A percentile compares a stretch with the other conserved stretches of the same genome.
Conservation (phyloP, 2,113 vertebrate species). For the Lamprologus lemairii region DNA sequence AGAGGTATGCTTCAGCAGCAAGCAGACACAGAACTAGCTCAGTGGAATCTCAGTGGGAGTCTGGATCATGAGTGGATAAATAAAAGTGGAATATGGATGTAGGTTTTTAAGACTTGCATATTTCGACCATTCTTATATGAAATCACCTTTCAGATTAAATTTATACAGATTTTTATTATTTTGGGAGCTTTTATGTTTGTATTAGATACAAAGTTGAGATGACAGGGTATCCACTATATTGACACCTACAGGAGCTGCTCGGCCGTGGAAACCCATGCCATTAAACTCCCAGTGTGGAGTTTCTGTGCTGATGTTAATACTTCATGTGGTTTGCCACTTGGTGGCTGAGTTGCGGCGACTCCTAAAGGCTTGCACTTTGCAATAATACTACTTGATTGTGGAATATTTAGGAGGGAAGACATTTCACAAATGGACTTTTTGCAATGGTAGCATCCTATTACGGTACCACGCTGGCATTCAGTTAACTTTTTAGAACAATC, state of each 20-base stretch:
- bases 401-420: not conserved
- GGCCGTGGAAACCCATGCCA: not conserved
- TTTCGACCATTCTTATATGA: not conserved
- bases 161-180: not conserved
- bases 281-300: not conserved
- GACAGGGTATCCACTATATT: fast-evolving
- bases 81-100: not conserved
- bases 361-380: not conserved
- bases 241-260: not conserved
- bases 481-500: fast-evolving
- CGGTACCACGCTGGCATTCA: not conserved
- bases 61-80: not conserved
- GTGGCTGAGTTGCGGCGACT: not conserved
- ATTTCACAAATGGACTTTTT: not conserved
- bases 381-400: not conserved
- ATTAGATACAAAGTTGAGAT: not conserved
- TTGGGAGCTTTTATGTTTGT: not conserved
- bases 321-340: not conserved
- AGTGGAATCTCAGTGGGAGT: not conserved
- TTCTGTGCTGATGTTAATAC: not conserved
- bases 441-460: not conserved
- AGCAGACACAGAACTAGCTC: not conserved
- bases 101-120: not conserved
- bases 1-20: constrained; percentile 70
- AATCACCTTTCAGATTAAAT: not conserved